These are phyloP conservation scores for Cryptoblepharus egeriae DNA, from an alignment of 2,797 vertebrate species.

Conservation along the genomic window DNA sequence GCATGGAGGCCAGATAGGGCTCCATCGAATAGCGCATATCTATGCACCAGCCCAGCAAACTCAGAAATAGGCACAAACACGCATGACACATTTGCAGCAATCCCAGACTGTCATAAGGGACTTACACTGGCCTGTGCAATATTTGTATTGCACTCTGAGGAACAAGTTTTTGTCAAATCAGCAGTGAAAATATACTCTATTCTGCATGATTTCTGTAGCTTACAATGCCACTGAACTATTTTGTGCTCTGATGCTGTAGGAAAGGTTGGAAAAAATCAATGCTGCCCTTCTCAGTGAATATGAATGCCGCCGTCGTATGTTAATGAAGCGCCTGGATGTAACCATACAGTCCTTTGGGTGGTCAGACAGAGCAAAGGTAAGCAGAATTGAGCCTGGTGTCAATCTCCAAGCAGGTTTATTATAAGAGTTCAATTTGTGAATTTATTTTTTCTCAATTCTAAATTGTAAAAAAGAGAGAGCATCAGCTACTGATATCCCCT, in stretches of 20 bases:
- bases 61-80: too few species aligned
- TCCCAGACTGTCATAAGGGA: too few species aligned
- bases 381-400: too few species aligned
- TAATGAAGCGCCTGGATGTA: conserved; percentile 95
- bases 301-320: conserved; percentile 92
- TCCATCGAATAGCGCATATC: too few species aligned
- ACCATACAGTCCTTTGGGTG: conserved; percentile 97
- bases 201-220: neutral
- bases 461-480: neutral
- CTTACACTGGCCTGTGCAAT: too few species aligned
- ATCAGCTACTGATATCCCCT: neutral
- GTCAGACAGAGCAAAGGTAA: conserved; percentile 95
- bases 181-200: neutral
- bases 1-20: too few species aligned
- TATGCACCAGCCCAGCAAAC: too few species aligned
- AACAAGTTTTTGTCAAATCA: neutral
- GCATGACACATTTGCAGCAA: too few species aligned
- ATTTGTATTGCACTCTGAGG: too few species aligned
- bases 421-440: neutral
- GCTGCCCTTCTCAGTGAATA: conserved; percentile 86
- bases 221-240: conserved; percentile 1
- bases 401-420: neutral
- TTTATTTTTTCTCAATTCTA: neutral
- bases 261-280: conserved; percentile 86
- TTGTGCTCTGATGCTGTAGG: conserved; percentile 72